Evolutionary conservation across 2,888 invertebrate genomes (phyloP).

Genomic region (Seladonia tumulorum): DNA sequence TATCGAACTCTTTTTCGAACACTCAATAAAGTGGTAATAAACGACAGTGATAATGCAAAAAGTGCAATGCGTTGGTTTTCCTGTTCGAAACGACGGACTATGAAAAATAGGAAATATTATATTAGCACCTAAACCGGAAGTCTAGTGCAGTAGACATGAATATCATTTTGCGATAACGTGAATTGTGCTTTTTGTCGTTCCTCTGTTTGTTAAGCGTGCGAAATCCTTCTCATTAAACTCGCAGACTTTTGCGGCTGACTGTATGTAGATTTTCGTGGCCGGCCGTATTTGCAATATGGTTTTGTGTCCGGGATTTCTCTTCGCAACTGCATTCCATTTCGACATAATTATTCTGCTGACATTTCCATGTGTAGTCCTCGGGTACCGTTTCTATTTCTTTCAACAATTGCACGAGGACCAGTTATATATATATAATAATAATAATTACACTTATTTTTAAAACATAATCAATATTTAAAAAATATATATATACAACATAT

Average conservation of each 20-base stretch:
- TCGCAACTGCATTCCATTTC: not conserved
- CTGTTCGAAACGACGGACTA: not conserved
- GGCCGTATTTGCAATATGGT: slow-evolving; percentile 1
- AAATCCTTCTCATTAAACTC: not conserved
- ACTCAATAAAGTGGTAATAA: too few species aligned
- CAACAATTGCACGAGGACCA: not conserved
- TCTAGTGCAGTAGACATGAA: not conserved
- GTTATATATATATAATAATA: too few species aligned
- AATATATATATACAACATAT: too few species aligned
- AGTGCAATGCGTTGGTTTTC: too few species aligned
- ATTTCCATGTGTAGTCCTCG: not conserved
- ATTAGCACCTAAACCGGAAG: not conserved
- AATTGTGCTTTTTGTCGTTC: not conserved
- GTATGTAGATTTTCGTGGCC: slow-evolving; percentile 2
- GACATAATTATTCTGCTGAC: not conserved
- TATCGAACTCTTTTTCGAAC: too few species aligned
- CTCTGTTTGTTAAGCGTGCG: too few species aligned
- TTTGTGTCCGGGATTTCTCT: not conserved
- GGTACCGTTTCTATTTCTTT: not conserved
- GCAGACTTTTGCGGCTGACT: not conserved
- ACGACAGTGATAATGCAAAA: too few species aligned
- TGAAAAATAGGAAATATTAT: not conserved
- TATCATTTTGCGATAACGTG: not conserved
- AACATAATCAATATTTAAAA: too few species aligned
- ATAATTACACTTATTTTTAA: too few species aligned